Base-by-base conservation (phyloP, 1,140 invertebrate genomes). In the Cataglyphis hispanica region DNA sequence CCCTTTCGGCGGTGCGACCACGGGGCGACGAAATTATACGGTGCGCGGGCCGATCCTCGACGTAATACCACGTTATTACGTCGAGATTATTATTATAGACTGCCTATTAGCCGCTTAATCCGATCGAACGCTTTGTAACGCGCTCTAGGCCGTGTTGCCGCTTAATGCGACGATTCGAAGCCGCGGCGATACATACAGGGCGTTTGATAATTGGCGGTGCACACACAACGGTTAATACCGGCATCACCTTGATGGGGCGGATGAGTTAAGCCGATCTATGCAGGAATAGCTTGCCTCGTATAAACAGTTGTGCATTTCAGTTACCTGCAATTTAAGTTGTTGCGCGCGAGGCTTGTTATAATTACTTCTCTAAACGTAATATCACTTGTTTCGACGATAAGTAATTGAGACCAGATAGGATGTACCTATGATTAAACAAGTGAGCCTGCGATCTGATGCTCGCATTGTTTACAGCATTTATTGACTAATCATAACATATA, bases 71-170 rank as follows among this genome's bases (percentile, higher is more conserved):
- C 89, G 88, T 90, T 90, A 90, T 90, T 90, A 90, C 60, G 86
- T 69, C 86, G 76, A 76, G 89, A 90, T 90, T 90, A 90, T 90
- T 90, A 90, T 90, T 90, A 90, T 90, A 90, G 89, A 90, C 88
- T 89, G 88, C 86, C 86, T 90, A 90, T 90, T 90, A 90, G 86
- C 86, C 88, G 88, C 81, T 90, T 90, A 90, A 90, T 90, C 89
- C 89, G 89, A 90, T 90, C 89, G 89, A 90, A 86, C 89, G 89
- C 88, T 90, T 90, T 90, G 89, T 90, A 90, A 90, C 88, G 88
- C 83, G 85, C 81, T 90, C 88, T 90, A 90, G 88, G 83, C 86
- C 89, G 89, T 85, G 83, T 87, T 64, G 64, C 69, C 77, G 85
- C 86, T 90, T 90, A 90, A 90, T 90, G 70, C 88, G 74, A 85